Conservation (phyloP, 2,888 invertebrate genomes). For the Embidobia sp. region DNA sequence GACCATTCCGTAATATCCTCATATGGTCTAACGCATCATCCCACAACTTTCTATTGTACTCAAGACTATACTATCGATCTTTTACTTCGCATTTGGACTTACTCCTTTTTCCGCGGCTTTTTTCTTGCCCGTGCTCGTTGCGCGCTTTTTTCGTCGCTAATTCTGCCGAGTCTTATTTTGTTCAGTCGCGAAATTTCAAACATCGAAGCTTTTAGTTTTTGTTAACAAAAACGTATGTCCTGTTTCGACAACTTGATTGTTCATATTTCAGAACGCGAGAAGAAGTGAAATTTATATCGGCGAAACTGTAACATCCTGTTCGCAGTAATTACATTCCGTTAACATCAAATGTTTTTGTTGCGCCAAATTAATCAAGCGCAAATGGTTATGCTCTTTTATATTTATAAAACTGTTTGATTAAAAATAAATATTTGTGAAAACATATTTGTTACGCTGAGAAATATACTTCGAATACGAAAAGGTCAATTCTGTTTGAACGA, state of each 20-base stretch:
- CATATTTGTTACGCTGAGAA: too few relatives aligned
- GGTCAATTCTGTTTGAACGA: too few relatives aligned
- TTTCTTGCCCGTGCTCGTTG: slow-evolving; percentile 11
- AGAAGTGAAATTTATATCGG: slow-evolving; percentile 3
- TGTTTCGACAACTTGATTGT: slow-evolving; percentile 4
- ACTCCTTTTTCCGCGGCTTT: slow-evolving; percentile 43
- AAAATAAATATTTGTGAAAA: too few relatives aligned
- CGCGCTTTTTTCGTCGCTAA: slow-evolving; percentile 35
- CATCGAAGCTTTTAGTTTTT: slow-evolving; percentile 16
- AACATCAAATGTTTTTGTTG: too few relatives aligned
- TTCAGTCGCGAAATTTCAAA: slow-evolving; percentile 33
- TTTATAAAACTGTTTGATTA: too few relatives aligned
- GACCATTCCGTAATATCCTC: slow-evolving; percentile 54
- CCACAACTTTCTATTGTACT: slow-evolving; percentile 67
- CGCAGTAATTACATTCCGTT: too few relatives aligned
- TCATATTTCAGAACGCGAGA: slow-evolving; percentile 18
- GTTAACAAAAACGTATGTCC: slow-evolving; percentile 6
- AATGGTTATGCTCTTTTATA: too few relatives aligned
- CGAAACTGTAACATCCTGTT: too few relatives aligned
- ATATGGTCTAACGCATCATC: slow-evolving; percentile 58
- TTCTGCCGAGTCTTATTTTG: slow-evolving; percentile 33
- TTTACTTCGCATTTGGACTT: slow-evolving; percentile 60
- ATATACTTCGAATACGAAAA: too few relatives aligned
- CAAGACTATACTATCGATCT: slow-evolving; percentile 70
- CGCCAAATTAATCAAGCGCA: too few relatives aligned